These are phyloP conservation scores for Varanus komodoensis DNA, from an alignment of 2,113 vertebrate genomes.

Conservation along the genomic window DNA sequence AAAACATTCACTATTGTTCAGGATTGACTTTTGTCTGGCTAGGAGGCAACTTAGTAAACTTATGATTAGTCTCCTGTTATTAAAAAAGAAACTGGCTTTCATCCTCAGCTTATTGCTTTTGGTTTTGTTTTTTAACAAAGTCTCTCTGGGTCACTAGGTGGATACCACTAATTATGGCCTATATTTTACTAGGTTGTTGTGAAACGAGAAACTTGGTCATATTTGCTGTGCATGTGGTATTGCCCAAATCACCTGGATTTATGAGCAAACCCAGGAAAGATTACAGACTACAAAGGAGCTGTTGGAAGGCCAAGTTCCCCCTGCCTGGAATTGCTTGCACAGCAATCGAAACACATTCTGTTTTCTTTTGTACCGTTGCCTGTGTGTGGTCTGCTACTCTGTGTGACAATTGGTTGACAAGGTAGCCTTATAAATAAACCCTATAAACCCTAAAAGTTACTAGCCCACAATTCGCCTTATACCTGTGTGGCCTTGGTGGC, in stretches of 20 bases:
- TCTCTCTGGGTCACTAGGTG: not conserved
- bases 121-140: not conserved
- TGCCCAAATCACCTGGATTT: not conserved
- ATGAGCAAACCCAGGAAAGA: not conserved
- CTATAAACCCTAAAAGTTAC: not conserved
- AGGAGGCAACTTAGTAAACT: not conserved
- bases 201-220: not conserved
- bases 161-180: not conserved
- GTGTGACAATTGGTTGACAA: not conserved
- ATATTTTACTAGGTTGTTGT: not conserved
- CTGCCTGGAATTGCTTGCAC: not conserved
- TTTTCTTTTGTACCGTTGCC: not conserved
- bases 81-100: not conserved
- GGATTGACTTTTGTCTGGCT: not conserved
- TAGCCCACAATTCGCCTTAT: not conserved
- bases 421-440: not conserved
- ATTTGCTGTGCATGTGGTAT: not conserved
- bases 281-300: not conserved
- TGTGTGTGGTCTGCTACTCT: not conserved
- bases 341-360: not conserved
- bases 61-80: not conserved
- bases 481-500: not conserved
- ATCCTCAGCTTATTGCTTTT: not conserved
- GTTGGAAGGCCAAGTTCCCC: not conserved
- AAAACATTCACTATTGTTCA: not conserved